Percentiles rank a stretch among this genome's conserved stretches.
phyloP scores from a whole-genome alignment of 1,140 invertebrate genomes.

The Latrodectus geometricus region DNA sequence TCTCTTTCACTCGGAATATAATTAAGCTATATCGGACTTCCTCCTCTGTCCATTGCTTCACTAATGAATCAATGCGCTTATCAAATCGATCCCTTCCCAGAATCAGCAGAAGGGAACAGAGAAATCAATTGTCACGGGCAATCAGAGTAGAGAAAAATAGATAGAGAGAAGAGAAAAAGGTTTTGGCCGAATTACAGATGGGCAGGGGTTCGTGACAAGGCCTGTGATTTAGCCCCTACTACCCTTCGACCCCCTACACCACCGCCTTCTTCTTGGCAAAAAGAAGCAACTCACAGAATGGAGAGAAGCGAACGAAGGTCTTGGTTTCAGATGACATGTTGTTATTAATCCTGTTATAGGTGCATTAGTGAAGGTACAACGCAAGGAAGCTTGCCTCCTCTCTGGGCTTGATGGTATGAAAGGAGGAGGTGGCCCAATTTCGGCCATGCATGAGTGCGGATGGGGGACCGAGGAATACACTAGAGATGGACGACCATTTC shows the following conservation, averaged over 20 bases:
- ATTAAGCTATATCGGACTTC: slow-evolving; percentile 20
- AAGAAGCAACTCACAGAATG: slow-evolving; percentile 13
- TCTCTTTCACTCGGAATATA: not conserved
- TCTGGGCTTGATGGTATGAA: not conserved
- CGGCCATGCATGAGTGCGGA: not conserved
- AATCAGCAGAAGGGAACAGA: slow-evolving; percentile 9
- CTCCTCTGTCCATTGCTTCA: slow-evolving; percentile 28
- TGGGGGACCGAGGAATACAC: not conserved
- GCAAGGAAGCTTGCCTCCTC: slow-evolving; percentile 27
- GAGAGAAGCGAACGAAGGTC: not conserved
- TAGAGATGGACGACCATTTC: not conserved
- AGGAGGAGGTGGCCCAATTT: not conserved
- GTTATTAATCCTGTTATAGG: slow-evolving; percentile 62
- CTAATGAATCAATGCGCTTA: slow-evolving; percentile 59
- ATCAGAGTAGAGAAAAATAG: slow-evolving; percentile 50
- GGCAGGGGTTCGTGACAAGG: slow-evolving; percentile 45
- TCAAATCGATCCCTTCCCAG: slow-evolving; percentile 46
- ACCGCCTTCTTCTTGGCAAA: not conserved
- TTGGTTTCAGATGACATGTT: slow-evolving; percentile 42
- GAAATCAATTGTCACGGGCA: slow-evolving; percentile 62
- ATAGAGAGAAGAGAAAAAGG: slow-evolving; percentile 20
- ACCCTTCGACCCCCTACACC: slow-evolving; percentile 10
- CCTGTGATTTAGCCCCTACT: slow-evolving; percentile 57
- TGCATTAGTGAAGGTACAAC: slow-evolving; percentile 61
- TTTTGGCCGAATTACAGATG: slow-evolving; percentile 50